Evolutionary conservation across 2,113 vertebrate genomes (phyloP).

Genomic region (Myanophis thanlyinensis): DNA sequence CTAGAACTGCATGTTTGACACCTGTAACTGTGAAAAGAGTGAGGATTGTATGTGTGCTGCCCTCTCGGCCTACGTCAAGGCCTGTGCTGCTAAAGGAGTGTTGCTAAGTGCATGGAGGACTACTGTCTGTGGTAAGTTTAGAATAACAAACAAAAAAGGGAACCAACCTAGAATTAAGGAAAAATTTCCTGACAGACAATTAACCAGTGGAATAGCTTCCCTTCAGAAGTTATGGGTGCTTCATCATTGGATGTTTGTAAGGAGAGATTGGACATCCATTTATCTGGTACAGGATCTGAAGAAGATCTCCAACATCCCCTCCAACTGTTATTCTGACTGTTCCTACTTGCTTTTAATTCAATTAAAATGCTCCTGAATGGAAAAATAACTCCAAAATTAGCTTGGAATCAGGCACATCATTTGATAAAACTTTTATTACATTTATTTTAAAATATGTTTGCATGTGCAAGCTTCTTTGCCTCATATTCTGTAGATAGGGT

Average conservation of each 20-base stretch:
- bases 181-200: background rate
- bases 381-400: background rate
- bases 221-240: background rate
- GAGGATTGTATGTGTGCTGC: constrained; percentile 88
- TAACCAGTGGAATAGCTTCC: background rate
- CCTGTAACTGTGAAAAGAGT: constrained; percentile 86
- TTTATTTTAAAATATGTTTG: background rate
- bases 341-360: background rate
- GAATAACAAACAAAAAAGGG: background rate
- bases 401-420: background rate
- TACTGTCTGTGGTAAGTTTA: constrained; percentile 71
- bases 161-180: background rate
- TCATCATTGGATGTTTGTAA: background rate
- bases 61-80: constrained; percentile 81
- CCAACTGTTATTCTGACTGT: background rate
- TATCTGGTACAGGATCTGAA: background rate
- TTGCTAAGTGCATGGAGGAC: constrained; percentile 75
- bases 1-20: constrained; percentile 92
- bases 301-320: background rate
- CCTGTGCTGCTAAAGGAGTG: constrained; percentile 77
- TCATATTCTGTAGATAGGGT: background rate
- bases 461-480: background rate
- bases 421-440: background rate
- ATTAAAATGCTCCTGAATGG: background rate
- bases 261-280: background rate